Evolutionary conservation across 2,888 invertebrate genomes (phyloP).

Genomic region (Cantharis flavilabris): DNA sequence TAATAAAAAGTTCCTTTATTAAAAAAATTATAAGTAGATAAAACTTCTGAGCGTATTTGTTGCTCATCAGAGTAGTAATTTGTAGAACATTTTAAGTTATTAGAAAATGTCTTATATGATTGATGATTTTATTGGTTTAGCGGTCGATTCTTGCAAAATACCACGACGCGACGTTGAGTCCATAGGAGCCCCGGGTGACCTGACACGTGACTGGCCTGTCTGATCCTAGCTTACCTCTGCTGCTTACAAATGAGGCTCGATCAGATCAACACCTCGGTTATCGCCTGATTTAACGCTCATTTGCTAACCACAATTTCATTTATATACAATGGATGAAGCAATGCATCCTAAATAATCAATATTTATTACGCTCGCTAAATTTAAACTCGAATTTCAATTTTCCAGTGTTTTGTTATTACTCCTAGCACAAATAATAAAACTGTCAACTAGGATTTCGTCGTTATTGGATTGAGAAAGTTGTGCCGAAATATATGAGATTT

Average conservation of each 20-base stretch:
- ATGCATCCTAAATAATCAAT: slow-evolving; percentile 9
- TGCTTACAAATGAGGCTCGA: slow-evolving; percentile 32
- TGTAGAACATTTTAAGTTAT: slow-evolving; percentile 5
- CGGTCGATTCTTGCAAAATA: slow-evolving; percentile 19
- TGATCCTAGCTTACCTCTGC: slow-evolving; percentile 21
- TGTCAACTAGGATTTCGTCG: slow-evolving; percentile 10
- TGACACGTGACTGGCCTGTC: slow-evolving; percentile 28
- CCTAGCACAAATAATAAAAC: slow-evolving; percentile 6
- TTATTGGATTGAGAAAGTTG: slow-evolving; percentile 10
- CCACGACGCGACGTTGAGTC: slow-evolving; percentile 19
- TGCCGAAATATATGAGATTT: slow-evolving; percentile 9
- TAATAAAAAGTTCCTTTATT: neutral
- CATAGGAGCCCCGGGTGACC: slow-evolving; percentile 27
- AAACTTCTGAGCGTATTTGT: slow-evolving; percentile 7
- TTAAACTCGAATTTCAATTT: neutral
- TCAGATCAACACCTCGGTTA: slow-evolving; percentile 32
- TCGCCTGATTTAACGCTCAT: slow-evolving; percentile 31
- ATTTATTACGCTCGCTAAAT: slow-evolving; percentile 1
- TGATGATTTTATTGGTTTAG: slow-evolving; percentile 13
- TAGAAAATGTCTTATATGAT: slow-evolving; percentile 13
- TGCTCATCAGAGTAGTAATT: slow-evolving; percentile 13
- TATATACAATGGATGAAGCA: slow-evolving; percentile 1
- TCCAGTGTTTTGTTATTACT: neutral
- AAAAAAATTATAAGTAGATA: neutral
- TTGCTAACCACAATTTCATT: slow-evolving; percentile 19